Evolutionary conservation across 2,797 vertebrate species (phyloP).

Genomic region (Eutrigla gurnardus): DNA sequence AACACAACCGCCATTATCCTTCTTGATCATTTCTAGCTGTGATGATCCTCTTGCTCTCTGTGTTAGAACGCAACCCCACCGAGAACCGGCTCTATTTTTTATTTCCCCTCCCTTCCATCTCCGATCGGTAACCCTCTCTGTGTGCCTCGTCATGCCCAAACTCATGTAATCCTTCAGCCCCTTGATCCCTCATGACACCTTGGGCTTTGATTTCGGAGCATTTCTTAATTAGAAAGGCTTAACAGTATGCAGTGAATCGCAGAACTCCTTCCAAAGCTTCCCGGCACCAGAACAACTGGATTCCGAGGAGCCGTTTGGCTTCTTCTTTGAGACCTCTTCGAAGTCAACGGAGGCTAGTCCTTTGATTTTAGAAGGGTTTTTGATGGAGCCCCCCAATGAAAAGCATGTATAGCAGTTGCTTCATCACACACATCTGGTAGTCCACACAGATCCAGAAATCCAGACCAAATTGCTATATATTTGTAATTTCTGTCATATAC

Average conservation of each 20-base stretch:
- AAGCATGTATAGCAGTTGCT: background rate
- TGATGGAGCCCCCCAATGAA: background rate
- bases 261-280: background rate
- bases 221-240: constrained; percentile 22
- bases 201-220: constrained; percentile 11
- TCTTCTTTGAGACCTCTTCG: constrained; percentile 3
- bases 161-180: constrained; percentile 15
- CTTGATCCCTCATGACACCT: constrained; percentile 14
- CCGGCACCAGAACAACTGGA: background rate
- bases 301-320: background rate
- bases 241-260: constrained; percentile 10
- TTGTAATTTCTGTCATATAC: too few species aligned
- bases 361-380: background rate
- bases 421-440: too few species aligned
- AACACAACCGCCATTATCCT: constrained; percentile 18
- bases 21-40: constrained; percentile 18
- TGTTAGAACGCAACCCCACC: background rate
- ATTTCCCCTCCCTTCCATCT: background rate
- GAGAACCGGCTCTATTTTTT: background rate
- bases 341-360: constrained; percentile 4
- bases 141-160: background rate
- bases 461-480: too few species aligned
- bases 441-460: background rate
- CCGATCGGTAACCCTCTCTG: background rate
- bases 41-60: constrained; percentile 1